Evolutionary conservation across 2,888 invertebrate genomes (phyloP).

Genomic region (Ophion slaviceki): DNA sequence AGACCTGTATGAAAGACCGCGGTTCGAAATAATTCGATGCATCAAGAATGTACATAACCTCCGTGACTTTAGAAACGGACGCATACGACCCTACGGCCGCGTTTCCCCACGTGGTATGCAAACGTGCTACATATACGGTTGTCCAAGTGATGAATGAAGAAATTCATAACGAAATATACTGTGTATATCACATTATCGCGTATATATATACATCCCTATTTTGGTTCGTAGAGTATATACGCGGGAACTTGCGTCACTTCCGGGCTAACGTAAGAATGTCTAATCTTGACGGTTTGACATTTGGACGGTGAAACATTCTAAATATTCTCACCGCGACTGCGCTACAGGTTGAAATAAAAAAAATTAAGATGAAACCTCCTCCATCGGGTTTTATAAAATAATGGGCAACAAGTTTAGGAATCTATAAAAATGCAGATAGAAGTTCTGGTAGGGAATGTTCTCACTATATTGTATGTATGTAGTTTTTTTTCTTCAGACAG

Average conservation of each 20-base stretch:
- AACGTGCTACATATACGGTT: constrained; percentile 1
- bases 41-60: neutral
- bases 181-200: constrained; percentile 19
- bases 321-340: neutral
- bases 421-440: no score
- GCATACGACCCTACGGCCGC: neutral
- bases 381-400: neutral
- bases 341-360: neutral
- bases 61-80: constrained; percentile 47
- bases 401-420: no score
- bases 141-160: constrained; percentile 32
- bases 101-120: neutral
- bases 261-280: constrained; percentile 44
- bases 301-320: neutral
- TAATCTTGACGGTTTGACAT: neutral
- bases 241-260: constrained; percentile 50
- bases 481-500: neutral
- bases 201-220: constrained; percentile 34
- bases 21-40: no score
- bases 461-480: no score
- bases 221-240: constrained; percentile 30
- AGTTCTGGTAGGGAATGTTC: no score
- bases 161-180: constrained; percentile 43
- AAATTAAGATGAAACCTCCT: neutral
- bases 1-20: no score